Percentiles rank a stretch among this genome's conserved stretches.
phyloP scores from a whole-genome alignment of 2,888 invertebrate species.

The Lucinisca nassula region DNA sequence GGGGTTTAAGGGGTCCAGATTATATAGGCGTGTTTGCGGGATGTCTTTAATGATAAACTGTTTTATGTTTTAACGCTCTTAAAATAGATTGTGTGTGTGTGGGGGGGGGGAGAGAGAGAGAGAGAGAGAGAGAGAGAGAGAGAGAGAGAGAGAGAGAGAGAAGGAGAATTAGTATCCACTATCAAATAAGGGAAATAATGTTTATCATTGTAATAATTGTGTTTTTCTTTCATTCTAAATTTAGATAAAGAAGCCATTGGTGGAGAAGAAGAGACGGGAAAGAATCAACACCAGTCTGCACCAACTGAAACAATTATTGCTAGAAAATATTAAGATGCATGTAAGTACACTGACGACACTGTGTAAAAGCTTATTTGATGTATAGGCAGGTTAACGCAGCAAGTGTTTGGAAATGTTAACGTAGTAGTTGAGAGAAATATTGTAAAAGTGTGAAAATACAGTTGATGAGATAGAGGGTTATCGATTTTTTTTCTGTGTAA shows the following conservation, averaged over 20 bases:
- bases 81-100: not conserved
- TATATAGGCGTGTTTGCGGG: too few relatives aligned
- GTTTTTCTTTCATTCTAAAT: not conserved
- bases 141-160: not conserved
- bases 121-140: not conserved
- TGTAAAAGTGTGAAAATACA: too few relatives aligned
- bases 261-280: not conserved
- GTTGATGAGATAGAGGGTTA: too few relatives aligned
- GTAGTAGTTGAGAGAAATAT: too few relatives aligned
- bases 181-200: not conserved
- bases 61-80: too few relatives aligned
- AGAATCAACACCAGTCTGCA: not conserved
- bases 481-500: too few relatives aligned
- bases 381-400: too few relatives aligned
- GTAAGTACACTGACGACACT: constrained; percentile 48
- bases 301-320: constrained; percentile 58
- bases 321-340: constrained; percentile 66
- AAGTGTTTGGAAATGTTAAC: too few relatives aligned
- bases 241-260: constrained; percentile 4
- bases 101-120: not conserved
- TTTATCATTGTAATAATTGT: not conserved
- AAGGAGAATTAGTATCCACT: not conserved
- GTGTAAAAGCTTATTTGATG: too few relatives aligned
- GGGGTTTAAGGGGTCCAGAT: too few relatives aligned
- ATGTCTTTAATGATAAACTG: too few relatives aligned